Evolutionary conservation across 2,888 invertebrate species (phyloP), one percentile per base, ranked within the genome.

Genomic region (Microchrysa polita): DNA sequence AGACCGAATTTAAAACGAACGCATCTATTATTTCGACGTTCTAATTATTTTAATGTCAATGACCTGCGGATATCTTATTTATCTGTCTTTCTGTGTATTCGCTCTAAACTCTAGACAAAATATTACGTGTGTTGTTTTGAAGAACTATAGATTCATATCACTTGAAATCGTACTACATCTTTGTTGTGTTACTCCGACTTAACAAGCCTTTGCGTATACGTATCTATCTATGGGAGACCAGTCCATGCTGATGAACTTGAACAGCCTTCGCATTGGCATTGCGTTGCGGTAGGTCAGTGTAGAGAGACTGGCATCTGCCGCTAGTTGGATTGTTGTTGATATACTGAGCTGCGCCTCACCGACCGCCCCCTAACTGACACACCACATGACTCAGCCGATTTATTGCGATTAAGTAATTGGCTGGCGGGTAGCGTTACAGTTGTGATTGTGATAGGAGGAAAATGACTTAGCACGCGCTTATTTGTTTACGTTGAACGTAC

Each of bases 201-300:
- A 4, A 48, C 2, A 48, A 2, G 5, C 48, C 48, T 5, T 12
- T 48, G 48, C 48, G 48, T 12, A 10, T 48, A 48, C 48, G 4
- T 2, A 12, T n/a, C 14, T 48, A 48, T 48, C 48, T 48, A 48
- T n/a, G 16, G 12, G 12, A 12, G 48, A 48, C 5, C 48, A n/a
- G 16, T n/a, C 14, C 55, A 16, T 53, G 53, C 67, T 20, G 53
- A 14, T 67, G 67, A 67, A 67, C 67, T 67, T 67, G 67, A 67
- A 67, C 67, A 67, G 53, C 67, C 67, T 67, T 67, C 67, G 23
- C 67, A 67, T 44, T 67, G 67, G 67, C 67, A 67, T 67, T 67
- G 67, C 55, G 67, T 67, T 67, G 67, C 55, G 67, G 55, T 67
- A 67, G 67, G 55, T 67, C 67, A 67, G 67, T 67, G n/a, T 53